These are phyloP conservation scores for Ceuthmochares aereus DNA, from an alignment of 2,113 vertebrate genomes.

Conservation along the genomic window DNA sequence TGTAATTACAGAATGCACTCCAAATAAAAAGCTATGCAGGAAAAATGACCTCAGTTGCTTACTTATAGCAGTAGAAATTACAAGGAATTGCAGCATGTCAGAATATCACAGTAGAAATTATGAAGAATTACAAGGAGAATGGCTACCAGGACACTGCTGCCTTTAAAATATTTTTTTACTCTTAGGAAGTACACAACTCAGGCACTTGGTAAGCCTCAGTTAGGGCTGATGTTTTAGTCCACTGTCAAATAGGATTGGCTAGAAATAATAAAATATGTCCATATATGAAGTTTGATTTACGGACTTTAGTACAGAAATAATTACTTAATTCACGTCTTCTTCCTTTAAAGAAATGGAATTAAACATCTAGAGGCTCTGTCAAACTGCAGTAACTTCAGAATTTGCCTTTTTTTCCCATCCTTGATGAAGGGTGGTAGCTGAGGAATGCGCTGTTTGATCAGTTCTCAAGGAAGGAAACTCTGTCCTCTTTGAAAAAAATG, in stretches of 20 bases:
- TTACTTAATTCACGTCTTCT: background rate
- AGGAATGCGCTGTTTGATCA: background rate
- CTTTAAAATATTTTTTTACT: background rate
- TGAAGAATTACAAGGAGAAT: background rate
- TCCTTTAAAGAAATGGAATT: background rate
- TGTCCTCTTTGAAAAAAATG: background rate
- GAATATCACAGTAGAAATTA: background rate
- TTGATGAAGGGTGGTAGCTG: background rate
- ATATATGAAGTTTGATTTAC: background rate
- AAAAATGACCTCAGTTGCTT: background rate
- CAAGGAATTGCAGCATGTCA: background rate
- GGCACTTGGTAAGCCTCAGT: background rate
- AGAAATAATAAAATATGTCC: background rate
- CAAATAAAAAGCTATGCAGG: background rate
- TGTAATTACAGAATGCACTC: background rate
- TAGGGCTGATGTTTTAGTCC: background rate
- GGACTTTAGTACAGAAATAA: background rate
- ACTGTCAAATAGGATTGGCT: background rate
- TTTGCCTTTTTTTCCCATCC: background rate
- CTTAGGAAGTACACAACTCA: background rate
- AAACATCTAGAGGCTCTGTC: background rate
- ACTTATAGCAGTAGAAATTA: background rate
- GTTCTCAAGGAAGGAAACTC: background rate
- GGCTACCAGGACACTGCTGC: background rate
- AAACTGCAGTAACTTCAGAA: background rate